phyloP scores from a whole-genome alignment of 2,113 vertebrate genomes.

The Geothlypis trichas region DNA sequence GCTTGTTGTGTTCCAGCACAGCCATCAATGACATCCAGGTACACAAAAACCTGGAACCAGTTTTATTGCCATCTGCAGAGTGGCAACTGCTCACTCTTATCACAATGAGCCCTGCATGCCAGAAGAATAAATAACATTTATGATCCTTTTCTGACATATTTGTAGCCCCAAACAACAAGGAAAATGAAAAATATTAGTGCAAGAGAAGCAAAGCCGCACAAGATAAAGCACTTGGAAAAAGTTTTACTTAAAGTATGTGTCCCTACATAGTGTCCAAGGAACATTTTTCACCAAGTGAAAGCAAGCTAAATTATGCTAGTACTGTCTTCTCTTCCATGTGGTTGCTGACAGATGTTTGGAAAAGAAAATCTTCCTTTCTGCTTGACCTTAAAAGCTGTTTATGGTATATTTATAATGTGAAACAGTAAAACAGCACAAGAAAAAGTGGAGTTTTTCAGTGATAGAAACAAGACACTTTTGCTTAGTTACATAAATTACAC shows the following conservation, averaged over 20 bases:
- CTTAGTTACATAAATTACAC: background rate
- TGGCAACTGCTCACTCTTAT: background rate
- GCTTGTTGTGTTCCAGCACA: background rate
- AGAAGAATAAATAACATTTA: constrained; percentile 11
- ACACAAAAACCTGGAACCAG: background rate
- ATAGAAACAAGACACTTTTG: background rate
- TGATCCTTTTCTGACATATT: constrained; percentile 31
- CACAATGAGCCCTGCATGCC: background rate
- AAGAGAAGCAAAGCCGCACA: constrained; percentile 53
- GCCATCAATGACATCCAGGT: background rate
- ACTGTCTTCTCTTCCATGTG: constrained; percentile 47
- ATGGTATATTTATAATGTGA: constrained; percentile 30
- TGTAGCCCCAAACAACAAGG: background rate
- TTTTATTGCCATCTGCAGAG: constrained; percentile 29
- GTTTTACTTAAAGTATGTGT: constrained; percentile 54
- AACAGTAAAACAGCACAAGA: constrained; percentile 10
- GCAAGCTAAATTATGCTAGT: constrained; percentile 52
- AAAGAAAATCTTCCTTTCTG: constrained; percentile 63
- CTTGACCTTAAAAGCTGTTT: constrained; percentile 69
- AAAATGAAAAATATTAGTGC: constrained; percentile 41
- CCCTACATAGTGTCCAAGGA: constrained; percentile 60
- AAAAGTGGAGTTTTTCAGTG: background rate
- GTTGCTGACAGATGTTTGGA: constrained; percentile 65
- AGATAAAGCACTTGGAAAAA: constrained; percentile 53
- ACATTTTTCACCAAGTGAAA: constrained; percentile 52